Base-by-base conservation (phyloP, 2,113 vertebrate genomes). In the Rhinoderma darwinii region DNA sequence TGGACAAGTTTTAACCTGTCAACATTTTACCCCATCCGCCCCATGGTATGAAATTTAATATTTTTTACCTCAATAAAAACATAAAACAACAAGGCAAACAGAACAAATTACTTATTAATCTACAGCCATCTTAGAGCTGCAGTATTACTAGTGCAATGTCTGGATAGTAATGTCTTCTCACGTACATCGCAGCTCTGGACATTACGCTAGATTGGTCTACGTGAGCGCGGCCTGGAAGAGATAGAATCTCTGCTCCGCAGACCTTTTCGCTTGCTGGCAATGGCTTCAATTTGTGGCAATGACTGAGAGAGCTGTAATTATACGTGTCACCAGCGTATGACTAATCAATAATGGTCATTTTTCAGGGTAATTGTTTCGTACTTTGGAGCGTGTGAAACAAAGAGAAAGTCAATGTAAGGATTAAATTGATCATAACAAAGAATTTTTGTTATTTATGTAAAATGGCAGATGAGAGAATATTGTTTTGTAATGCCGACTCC, bases 281-380 rank as follows among this genome's bases (percentile, higher is more conserved):
- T 9, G 25, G 0, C 54, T 81, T 41, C 22, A 59, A 61, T 81
- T 27, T 61, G 32, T 59, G 12, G 25, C 20, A 61, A 41, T 61
- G 51, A 81, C 43, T 10, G 54, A 80, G 56, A 14, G 35, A 61
- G 32, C 54, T 6, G 54, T 81, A 81, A 81, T 81, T 81, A 61
- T 30, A 61, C 78, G 27, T 81, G 78, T 81, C 78, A 81, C 54
- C 15, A 18, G 32, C 56, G 3, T 81, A 81, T 61, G 5, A n/a
- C 78, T 56, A 22, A 81, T 81, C 78, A 61, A 81, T 81, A 81
- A 81, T 81, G 54, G 51, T 61, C 41, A 81, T 81, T 56, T 18
- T 59, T 81, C 27, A 32, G 22, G 35, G 22, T 80, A 80, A 80
- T 81, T 81, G 30, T 43, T 41, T 50, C 30, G 78, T 41, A 35